These are phyloP conservation scores for Epinephelus fuscoguttatus DNA, from an alignment of 2,113 vertebrate genomes.

Conservation along the genomic window DNA sequence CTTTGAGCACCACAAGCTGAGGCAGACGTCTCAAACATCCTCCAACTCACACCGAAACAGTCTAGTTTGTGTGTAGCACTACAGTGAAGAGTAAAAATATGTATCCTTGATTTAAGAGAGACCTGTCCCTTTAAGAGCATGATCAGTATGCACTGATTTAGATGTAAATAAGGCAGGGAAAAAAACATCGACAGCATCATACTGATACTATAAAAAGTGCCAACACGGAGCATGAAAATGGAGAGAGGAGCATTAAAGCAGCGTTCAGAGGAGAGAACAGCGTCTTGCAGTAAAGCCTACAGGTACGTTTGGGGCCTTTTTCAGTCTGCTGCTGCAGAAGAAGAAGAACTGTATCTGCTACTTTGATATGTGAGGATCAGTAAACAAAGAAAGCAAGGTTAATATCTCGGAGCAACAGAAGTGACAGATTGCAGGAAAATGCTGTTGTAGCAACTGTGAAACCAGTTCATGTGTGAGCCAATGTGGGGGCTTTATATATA, in stretches of 20 bases:
- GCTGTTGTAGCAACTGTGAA: not conserved
- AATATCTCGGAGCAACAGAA: slow-evolving; percentile 25
- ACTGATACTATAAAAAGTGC: not conserved
- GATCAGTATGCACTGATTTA: not conserved
- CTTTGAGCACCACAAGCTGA: no score
- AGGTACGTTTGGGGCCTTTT: slow-evolving; percentile 40
- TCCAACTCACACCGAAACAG: no score
- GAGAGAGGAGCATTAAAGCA: slow-evolving; percentile 1
- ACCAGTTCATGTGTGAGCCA: not conserved
- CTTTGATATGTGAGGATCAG: slow-evolving; percentile 41
- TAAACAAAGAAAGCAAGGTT: slow-evolving; percentile 1
- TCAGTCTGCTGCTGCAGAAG: slow-evolving; percentile 19
- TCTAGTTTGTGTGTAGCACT: no score
- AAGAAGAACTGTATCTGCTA: slow-evolving; percentile 15
- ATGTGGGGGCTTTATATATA: slow-evolving; percentile 21
- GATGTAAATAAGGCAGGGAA: not conserved
- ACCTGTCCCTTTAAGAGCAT: no score
- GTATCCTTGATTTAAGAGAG: no score
- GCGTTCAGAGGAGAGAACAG: slow-evolving; percentile 15
- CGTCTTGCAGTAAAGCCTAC: slow-evolving; percentile 17
- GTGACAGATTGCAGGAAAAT: not conserved
- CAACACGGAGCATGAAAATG: not conserved
- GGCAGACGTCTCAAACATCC: no score
- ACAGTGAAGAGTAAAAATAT: no score
- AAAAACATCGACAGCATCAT: not conserved